Evolutionary conservation across 2,797 vertebrate species (phyloP).

Genomic region (Gadopsis bispinosus): DNA sequence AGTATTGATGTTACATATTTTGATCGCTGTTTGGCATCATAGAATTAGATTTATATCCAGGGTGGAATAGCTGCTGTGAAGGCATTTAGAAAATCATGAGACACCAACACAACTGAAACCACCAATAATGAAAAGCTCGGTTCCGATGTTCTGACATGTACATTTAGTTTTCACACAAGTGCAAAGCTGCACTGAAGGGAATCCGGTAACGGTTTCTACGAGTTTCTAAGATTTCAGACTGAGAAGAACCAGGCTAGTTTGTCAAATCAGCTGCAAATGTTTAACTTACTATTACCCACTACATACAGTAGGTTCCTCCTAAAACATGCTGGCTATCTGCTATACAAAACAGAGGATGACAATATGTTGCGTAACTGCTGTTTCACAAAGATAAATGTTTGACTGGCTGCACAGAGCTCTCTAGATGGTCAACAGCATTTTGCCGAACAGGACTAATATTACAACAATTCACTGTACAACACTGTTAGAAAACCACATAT

Average conservation of each 20-base stretch:
- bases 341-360: background rate
- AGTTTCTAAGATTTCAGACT: background rate
- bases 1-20: background rate
- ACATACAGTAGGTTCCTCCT: background rate
- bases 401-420: background rate
- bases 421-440: no score
- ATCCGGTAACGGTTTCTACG: background rate
- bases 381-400: constrained; percentile 27
- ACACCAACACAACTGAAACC: background rate
- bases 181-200: background rate
- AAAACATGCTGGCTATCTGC: background rate
- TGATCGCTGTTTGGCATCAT: background rate
- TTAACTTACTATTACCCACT: background rate
- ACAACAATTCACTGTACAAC: no score
- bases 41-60: no score
- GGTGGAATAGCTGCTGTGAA: no score
- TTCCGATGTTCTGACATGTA: no score
- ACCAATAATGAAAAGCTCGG: no score
- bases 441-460: no score
- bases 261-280: background rate
- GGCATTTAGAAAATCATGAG: no score
- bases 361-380: background rate
- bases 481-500: background rate
- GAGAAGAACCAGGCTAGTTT: background rate
- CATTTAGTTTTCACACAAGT: no score